Evolutionary conservation across 2,113 vertebrate species (phyloP), one percentile per base, ranked within the genome.

Genomic region (Plotosus lineatus): DNA sequence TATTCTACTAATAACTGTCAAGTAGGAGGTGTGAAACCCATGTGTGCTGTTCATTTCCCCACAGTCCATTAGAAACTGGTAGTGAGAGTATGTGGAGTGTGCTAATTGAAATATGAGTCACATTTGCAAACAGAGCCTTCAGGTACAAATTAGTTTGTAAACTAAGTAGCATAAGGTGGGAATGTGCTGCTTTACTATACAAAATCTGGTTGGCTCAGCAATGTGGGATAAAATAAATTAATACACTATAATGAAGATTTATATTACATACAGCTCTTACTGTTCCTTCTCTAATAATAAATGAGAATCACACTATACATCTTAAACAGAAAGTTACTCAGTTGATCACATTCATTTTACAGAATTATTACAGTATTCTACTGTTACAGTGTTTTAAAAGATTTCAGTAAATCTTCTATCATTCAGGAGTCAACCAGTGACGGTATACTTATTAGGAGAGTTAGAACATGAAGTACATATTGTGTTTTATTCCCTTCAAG

Each of bases 161-260:
- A 83, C 81, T 81, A 80, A 81, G 82, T 65, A 51, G 82, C 33
- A 36, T 69, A 75, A 81, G 72, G 81, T 83, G 75, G n/a, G 60
- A 80, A 77, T 33, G 60, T 81, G 75, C 73, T 81, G 75, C 73
- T 63, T 65, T 53, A 63, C 8, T 23, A n/a, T 75, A 80, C 73
- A 26, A 80, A 76, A 55, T 40, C 11, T 44, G 74, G 19, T 60
- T 78, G 23, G 53, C 58, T 78, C 26, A 44, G 63, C 33, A 73
- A 42, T 44, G 55, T 31, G 88, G 81, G 87, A 89, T 90, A 90
- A 85, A 82, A 77, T 89, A 90, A 87, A 90, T 91, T 90, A 87
- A 87, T 83, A n/a, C n/a, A n/a, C n/a, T n/a, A 89, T 80, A 90
- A 88, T 81, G 87, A 87, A 85, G 71, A 66, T 83, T 75, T 74